Base-by-base conservation (phyloP, 2,797 vertebrate genomes). In the Oryzias dopingdopingensis region DNA sequence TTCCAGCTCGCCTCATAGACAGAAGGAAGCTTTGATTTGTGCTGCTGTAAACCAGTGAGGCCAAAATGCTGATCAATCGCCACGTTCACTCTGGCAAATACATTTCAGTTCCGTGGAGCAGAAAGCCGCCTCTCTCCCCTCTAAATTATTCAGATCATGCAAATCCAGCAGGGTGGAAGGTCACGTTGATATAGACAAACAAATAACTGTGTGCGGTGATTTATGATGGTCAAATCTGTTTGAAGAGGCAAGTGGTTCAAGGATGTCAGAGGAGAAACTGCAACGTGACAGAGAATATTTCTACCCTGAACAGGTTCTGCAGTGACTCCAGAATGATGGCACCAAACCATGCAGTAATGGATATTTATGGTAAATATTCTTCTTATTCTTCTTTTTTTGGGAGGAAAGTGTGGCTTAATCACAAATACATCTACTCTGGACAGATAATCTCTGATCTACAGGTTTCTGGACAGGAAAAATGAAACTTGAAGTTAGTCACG, bases 111-210 rank as follows among this genome's bases (percentile, higher is more conserved):
- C 55, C 3, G 1, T 16, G 18, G n/a, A 64, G 64, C 59, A 60
- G 43, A 57, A 68, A 56, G 56, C 23, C n/a, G 20, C 3, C 5
- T 14, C 4, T 32, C 12, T 59, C 4, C 4, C 26, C 16, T 59
- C 14, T 64, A 4, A 45, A 48, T 59, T 23, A 57, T 52, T 70
- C 43, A 23, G 14, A 13, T 49, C 40, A 62, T 32, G 40, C 56
- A 70, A 65, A 62, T 18, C 24, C 29, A 48, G 4, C 51, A 18
- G 22, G n/a, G 63, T 56, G 67, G 43, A 66, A 72, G 72, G 74
- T 76, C 61, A 46, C 18, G 32, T 43, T 22, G 24, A 17, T 13
- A 20, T 15, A 29, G 13, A 16, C 45, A 20, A 55, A 46, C 7
- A 0, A 42, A 69, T 57, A 2, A 47, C 16, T 45, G 43, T 23